Evolutionary conservation across 2,113 vertebrate genomes (phyloP).

Genomic region (Albula goreensis): DNA sequence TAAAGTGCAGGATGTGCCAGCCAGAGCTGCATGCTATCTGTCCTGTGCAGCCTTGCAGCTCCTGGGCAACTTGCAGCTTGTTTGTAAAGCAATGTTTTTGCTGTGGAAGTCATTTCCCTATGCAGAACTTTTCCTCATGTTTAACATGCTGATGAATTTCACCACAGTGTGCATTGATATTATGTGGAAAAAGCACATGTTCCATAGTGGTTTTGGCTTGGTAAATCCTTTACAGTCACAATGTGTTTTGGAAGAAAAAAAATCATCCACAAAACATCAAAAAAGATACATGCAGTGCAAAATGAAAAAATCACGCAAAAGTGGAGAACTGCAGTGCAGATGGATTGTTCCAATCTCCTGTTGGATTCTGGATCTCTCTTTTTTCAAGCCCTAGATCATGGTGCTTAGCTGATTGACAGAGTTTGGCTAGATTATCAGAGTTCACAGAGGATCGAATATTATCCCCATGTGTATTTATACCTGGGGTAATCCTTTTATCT

Average conservation of each 20-base stretch:
- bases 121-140: not conserved
- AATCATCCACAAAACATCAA: not conserved
- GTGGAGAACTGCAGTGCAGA: not conserved
- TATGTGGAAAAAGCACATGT: not conserved
- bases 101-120: not conserved
- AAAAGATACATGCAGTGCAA: not conserved
- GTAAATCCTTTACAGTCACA: not conserved
- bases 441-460: not conserved
- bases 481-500: not conserved
- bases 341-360: not conserved
- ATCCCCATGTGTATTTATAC: not conserved
- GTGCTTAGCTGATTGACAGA: not conserved
- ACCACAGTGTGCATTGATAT: not conserved
- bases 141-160: not conserved
- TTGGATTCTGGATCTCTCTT: not conserved
- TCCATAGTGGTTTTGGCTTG: not conserved
- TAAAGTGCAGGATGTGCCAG: not conserved
- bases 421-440: not conserved
- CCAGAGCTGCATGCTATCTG: not conserved
- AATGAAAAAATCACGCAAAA: not conserved
- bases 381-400: not conserved
- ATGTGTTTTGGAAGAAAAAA: not conserved
- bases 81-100: not conserved
- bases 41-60: not conserved
- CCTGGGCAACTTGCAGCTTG: not conserved